These are phyloP conservation scores for Rhyacophila evoluta DNA, from an alignment of 2,888 invertebrate genomes.

Conservation along the genomic window DNA sequence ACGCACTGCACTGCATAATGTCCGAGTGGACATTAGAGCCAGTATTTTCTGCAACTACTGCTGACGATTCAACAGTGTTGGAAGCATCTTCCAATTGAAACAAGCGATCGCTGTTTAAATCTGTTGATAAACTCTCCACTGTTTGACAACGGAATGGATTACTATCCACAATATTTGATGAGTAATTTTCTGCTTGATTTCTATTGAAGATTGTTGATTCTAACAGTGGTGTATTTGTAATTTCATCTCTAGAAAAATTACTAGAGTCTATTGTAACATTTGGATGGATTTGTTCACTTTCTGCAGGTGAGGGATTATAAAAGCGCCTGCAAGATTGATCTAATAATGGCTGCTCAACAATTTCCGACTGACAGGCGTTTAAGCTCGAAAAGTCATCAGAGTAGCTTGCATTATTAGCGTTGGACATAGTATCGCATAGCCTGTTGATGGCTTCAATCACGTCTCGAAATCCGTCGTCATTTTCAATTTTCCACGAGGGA, in stretches of 20 bases:
- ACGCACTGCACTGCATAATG: constrained; percentile 46
- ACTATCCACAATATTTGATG: not conserved
- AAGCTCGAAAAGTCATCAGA: constrained; percentile 22
- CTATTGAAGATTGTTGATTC: not conserved
- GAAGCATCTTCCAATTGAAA: constrained; percentile 22
- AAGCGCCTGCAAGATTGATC: not conserved
- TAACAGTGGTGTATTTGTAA: not conserved
- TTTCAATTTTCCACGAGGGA: constrained; percentile 45
- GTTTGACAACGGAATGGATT: constrained; percentile 25
- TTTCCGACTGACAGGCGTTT: not conserved
- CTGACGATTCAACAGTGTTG: constrained; percentile 56
- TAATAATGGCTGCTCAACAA: not conserved
- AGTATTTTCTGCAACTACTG: constrained; percentile 57
- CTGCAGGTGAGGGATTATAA: not conserved
- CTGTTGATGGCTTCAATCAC: constrained; percentile 69
- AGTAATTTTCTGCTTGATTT: not conserved
- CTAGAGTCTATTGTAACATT: no score
- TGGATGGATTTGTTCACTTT: no score
- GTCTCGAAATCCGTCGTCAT: constrained; percentile 59
- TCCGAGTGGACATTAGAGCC: constrained; percentile 54
- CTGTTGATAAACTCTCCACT: constrained; percentile 30
- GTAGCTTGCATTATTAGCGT: constrained; percentile 52
- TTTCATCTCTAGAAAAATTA: no score
- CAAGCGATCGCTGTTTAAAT: constrained; percentile 25
- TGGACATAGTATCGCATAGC: constrained; percentile 67